These are phyloP conservation scores for Physella acuta DNA, from an alignment of 1,140 invertebrate species.

Conservation along the genomic window DNA sequence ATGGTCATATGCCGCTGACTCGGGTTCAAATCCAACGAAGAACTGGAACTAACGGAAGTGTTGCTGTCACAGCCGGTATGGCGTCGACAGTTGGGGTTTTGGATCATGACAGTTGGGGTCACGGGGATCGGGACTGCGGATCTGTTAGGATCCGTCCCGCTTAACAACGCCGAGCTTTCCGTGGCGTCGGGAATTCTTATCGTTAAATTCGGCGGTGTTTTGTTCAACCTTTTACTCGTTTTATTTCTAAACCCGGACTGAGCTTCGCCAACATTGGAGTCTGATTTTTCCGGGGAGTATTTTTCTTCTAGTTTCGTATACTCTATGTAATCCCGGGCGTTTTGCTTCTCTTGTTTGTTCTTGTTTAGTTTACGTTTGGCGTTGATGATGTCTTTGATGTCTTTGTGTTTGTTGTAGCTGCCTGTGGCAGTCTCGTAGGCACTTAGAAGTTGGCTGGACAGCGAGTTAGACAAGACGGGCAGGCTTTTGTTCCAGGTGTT, in stretches of 20 bases:
- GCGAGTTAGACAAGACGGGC: conserved; percentile 23
- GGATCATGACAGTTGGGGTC: conserved; percentile 34
- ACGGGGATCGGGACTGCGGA: conserved; percentile 34
- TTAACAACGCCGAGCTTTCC: conserved; percentile 4
- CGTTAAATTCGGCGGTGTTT: conserved; percentile 16
- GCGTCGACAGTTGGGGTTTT: conserved; percentile 23
- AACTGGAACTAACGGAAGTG: conserved; percentile 31
- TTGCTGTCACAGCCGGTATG: conserved; percentile 17
- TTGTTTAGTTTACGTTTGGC: conserved; percentile 2
- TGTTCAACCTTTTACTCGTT: neutral
- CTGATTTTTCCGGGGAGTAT: neutral
- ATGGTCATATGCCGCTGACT: neutral
- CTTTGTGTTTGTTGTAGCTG: conserved; percentile 5
- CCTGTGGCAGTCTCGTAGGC: conserved; percentile 13
- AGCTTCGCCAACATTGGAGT: neutral
- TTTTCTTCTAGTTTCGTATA: neutral
- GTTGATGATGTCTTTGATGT: conserved; percentile 23
- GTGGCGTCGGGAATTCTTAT: conserved; percentile 19
- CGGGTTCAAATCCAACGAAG: conserved; percentile 28
- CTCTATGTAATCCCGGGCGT: neutral
- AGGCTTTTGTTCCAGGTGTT: conserved; percentile 33
- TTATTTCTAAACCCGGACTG: too few relatives aligned
- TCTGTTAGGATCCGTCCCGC: neutral
- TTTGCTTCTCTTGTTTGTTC: neutral
- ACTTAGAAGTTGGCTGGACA: conserved; percentile 19